phyloP scores from a whole-genome alignment of 2,888 invertebrate species.

The Entomobrya proxima region DNA sequence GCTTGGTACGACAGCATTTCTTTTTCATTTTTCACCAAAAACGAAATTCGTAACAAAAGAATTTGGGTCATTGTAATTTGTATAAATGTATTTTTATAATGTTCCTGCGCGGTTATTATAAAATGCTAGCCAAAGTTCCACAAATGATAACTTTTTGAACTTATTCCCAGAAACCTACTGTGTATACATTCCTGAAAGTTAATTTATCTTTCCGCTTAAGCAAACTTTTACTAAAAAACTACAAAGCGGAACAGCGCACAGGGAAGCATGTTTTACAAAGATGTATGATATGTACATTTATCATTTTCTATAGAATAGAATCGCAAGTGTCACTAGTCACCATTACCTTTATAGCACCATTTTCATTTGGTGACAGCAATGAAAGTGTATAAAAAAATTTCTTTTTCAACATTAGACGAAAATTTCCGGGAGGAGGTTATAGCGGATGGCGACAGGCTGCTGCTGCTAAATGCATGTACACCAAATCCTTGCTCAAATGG shows the following conservation, averaged over 20 bases:
- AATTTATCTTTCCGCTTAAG: no score
- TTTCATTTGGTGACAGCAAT: neutral
- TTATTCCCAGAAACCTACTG: no score
- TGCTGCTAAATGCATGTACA: constrained; percentile 81
- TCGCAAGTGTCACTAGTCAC: neutral
- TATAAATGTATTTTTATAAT: no score
- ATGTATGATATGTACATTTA: neutral
- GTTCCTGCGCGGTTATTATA: no score
- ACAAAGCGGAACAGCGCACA: neutral
- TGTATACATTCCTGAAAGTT: no score
- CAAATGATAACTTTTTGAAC: no score
- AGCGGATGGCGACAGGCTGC: constrained; percentile 69
- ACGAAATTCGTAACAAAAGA: neutral
- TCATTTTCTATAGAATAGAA: neutral
- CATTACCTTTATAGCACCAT: neutral
- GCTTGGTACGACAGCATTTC: constrained; percentile 65
- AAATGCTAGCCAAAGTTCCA: no score
- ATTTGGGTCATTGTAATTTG: no score
- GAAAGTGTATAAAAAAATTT: constrained; percentile 10
- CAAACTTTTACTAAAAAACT: no score
- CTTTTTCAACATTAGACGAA: constrained; percentile 79
- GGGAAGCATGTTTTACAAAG: neutral
- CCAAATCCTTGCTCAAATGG: constrained; percentile 86
- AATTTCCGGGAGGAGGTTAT: constrained; percentile 83
- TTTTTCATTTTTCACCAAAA: neutral